phyloP scores from a whole-genome alignment of 2,113 vertebrate species.

The Rhinopomastus cyanomelas region DNA sequence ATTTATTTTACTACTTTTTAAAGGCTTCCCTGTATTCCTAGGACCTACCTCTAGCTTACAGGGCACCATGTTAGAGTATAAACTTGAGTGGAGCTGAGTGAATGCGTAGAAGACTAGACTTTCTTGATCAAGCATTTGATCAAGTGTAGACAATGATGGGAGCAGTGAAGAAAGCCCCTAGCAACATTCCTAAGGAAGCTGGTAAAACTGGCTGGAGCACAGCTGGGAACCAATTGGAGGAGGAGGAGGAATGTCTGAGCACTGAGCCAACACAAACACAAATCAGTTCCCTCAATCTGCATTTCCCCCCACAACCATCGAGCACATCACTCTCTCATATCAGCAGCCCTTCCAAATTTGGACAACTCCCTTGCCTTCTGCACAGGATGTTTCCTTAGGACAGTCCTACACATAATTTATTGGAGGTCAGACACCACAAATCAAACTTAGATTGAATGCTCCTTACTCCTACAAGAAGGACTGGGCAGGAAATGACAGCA shows the following conservation, averaged over 20 bases:
- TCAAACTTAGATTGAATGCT: background rate
- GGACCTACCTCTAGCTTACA: background rate
- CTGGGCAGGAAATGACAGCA: background rate
- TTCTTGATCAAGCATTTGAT: background rate
- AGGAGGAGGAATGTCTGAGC: slow-evolving; percentile 49
- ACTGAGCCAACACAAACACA: background rate
- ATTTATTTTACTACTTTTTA: background rate
- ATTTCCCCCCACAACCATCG: background rate
- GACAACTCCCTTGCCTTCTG: background rate
- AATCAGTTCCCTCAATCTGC: background rate
- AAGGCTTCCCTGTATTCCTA: background rate
- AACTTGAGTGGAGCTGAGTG: background rate
- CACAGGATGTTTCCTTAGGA: background rate
- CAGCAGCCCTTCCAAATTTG: slow-evolving; percentile 17
- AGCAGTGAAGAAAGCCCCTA: background rate
- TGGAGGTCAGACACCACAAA: background rate
- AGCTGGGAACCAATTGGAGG: background rate
- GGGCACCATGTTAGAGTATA: background rate
- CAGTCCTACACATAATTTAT: background rate
- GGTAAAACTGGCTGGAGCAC: background rate
- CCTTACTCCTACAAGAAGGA: background rate
- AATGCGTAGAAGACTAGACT: background rate
- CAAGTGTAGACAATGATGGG: background rate
- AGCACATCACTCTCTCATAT: slow-evolving; percentile 31
- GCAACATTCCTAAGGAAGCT: background rate